Conservation (phyloP, 2,888 invertebrate species). For the Orthonevra nobilis region DNA sequence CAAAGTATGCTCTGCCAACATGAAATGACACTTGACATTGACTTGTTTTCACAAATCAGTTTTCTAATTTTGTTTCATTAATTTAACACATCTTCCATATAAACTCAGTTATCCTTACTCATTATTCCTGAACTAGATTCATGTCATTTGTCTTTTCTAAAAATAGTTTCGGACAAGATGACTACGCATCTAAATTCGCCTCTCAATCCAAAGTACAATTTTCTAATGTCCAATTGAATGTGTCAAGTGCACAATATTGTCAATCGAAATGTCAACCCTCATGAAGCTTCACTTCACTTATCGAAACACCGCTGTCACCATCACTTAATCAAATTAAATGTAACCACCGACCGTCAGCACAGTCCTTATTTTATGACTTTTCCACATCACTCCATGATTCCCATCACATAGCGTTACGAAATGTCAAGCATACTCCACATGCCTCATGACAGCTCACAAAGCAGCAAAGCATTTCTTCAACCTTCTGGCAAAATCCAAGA, state of each 20-base stretch:
- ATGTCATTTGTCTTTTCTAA: not conserved
- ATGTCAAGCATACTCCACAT: slow-evolving; percentile 36
- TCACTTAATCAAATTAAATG: slow-evolving; percentile 49
- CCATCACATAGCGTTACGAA: too few species aligned
- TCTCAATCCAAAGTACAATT: too few species aligned
- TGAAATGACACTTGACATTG: too few species aligned
- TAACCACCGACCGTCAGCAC: slow-evolving; percentile 28
- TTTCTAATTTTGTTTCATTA: too few species aligned
- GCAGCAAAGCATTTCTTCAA: slow-evolving; percentile 29
- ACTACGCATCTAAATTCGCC: not conserved
- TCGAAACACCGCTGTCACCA: slow-evolving; percentile 41
- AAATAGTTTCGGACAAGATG: slow-evolving; percentile 2
- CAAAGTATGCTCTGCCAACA: too few species aligned
- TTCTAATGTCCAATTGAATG: not conserved
- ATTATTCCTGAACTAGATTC: too few species aligned
- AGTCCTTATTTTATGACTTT: not conserved
- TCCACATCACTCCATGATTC: slow-evolving; percentile 17
- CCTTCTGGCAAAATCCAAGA: slow-evolving; percentile 5
- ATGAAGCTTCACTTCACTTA: slow-evolving; percentile 32
- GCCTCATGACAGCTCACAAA: slow-evolving; percentile 54
- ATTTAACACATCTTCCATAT: too few species aligned
- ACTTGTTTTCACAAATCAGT: too few species aligned
- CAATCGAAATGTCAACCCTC: slow-evolving; percentile 23
- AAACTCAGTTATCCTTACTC: too few species aligned
- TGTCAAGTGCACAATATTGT: slow-evolving; percentile 7